Evolutionary conservation across 92 coral and sea anemone species (phyloP).

Genomic region (Muricea muricata): DNA sequence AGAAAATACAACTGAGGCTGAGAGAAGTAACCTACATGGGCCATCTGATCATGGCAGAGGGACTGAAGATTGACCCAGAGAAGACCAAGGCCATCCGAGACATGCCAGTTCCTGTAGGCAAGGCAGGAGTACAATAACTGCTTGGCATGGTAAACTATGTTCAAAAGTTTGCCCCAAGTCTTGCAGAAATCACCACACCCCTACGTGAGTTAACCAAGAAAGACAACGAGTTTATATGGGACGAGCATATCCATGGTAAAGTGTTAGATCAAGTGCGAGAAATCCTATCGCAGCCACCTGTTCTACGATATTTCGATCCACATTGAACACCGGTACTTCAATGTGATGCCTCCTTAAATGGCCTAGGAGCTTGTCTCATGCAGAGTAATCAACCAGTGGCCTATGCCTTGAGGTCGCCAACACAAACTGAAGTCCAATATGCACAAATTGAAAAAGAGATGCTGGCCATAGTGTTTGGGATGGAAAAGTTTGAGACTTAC

Average conservation of each 20-base stretch:
- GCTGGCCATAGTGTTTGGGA: no score
- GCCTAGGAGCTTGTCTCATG: slow-evolving; percentile 11
- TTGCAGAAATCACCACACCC: slow-evolving; percentile 52
- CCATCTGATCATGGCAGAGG: slow-evolving; percentile 42
- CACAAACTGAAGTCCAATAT: slow-evolving; percentile 3
- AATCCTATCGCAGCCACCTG: slow-evolving; percentile 57
- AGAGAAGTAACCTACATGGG: slow-evolving; percentile 57
- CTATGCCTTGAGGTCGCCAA: slow-evolving; percentile 23
- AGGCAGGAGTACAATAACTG: slow-evolving; percentile 59
- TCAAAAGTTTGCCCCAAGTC: slow-evolving; percentile 54
- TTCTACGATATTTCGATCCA: slow-evolving; percentile 57
- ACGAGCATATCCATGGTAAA: slow-evolving; percentile 51
- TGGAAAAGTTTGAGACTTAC: background rate
- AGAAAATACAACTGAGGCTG: slow-evolving; percentile 51
- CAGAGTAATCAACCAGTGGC: slow-evolving; percentile 39
- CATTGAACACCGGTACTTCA: slow-evolving; percentile 53
- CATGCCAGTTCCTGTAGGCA: slow-evolving; percentile 62
- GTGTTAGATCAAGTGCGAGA: slow-evolving; percentile 43
- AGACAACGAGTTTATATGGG: slow-evolving; percentile 65
- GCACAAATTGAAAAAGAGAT: slow-evolving; percentile 10
- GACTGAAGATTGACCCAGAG: slow-evolving; percentile 57
- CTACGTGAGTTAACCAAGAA: slow-evolving; percentile 63
- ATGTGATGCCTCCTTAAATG: slow-evolving; percentile 55
- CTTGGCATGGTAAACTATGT: slow-evolving; percentile 65
- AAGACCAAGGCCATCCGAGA: slow-evolving; percentile 56